These are phyloP conservation scores for Andricus grossulariae DNA, from an alignment of 1,140 invertebrate species.

Conservation along the genomic window DNA sequence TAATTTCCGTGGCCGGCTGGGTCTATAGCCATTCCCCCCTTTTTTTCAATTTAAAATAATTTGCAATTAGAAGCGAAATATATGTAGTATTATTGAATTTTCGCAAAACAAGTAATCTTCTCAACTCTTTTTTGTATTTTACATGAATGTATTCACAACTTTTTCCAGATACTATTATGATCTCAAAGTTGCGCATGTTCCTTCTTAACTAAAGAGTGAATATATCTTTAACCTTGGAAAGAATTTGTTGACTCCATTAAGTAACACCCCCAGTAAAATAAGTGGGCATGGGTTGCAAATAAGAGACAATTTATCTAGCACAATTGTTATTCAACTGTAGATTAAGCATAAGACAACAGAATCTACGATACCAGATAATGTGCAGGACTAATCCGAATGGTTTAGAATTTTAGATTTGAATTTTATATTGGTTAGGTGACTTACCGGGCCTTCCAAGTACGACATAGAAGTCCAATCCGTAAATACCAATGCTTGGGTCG, in stretches of 20 bases:
- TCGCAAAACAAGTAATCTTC: not conserved
- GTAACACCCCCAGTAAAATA: conserved; percentile 75
- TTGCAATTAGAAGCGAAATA: too few relatives aligned
- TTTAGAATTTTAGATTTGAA: conserved; percentile 24
- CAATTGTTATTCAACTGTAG: conserved; percentile 60
- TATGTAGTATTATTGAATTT: too few relatives aligned
- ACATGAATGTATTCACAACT: too few relatives aligned
- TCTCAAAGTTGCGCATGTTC: too few relatives aligned
- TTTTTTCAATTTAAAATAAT: too few relatives aligned
- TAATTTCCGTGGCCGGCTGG: too few relatives aligned
- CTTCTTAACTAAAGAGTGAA: too few relatives aligned
- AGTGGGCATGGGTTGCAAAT: conserved; percentile 77
- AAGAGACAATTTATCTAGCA: conserved; percentile 74
- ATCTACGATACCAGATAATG: conserved; percentile 68
- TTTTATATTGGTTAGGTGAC: conserved; percentile 41
- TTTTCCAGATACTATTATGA: too few relatives aligned
- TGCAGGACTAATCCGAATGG: conserved; percentile 42
- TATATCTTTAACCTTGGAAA: conserved; percentile 11
- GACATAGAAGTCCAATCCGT: conserved; percentile 99
- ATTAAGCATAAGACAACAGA: conserved; percentile 46
- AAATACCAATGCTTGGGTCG: conserved; percentile 99
- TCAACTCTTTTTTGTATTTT: not conserved
- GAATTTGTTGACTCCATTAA: conserved; percentile 68
- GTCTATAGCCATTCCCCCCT: too few relatives aligned
- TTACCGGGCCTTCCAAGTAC: conserved; percentile 96